Evolutionary conservation across 2,888 invertebrate genomes (phyloP).

Genomic region (Eupeodes latifasciatus): DNA sequence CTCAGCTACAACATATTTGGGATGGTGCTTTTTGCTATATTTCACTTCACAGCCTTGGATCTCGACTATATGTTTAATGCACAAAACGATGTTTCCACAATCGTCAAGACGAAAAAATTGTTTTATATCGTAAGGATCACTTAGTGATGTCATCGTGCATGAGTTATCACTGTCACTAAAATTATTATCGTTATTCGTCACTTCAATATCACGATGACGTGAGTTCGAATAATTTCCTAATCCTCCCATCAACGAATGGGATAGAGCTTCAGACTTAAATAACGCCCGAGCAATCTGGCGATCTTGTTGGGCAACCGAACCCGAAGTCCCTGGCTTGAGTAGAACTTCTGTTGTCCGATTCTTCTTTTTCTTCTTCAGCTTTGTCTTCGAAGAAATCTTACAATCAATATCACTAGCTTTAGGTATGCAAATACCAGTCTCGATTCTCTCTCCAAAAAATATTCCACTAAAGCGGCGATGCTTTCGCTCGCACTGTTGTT

Average conservation of each 20-base stretch:
- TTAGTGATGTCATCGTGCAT: neutral
- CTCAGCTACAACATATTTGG: constrained; percentile 69
- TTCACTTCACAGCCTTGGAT: constrained; percentile 79
- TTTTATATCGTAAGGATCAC: constrained; percentile 83
- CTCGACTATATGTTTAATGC: constrained; percentile 82
- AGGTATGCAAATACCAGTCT: constrained; percentile 79
- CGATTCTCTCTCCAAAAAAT: constrained; percentile 79
- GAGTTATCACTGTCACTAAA: neutral
- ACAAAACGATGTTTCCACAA: constrained; percentile 82
- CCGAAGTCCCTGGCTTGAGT: constrained; percentile 17
- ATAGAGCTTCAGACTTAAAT: constrained; percentile 81
- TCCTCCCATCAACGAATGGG: constrained; percentile 82
- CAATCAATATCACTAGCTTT: constrained; percentile 49
- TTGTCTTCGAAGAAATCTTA: constrained; percentile 27
- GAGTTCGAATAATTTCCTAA: constrained; percentile 81
- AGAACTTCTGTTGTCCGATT: neutral
- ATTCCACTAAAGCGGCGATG: constrained; percentile 77
- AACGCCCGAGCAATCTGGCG: constrained; percentile 80
- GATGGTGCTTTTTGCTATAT: constrained; percentile 61
- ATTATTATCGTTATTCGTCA: neutral
- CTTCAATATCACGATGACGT: constrained; percentile 60
- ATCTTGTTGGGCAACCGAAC: constrained; percentile 73
- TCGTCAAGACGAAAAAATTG: constrained; percentile 84
- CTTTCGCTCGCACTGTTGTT: constrained; percentile 37
- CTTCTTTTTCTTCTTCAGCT: neutral